These are phyloP conservation scores for Fistularia tabacaria DNA, from an alignment of 2,797 vertebrate genomes.

Conservation along the genomic window DNA sequence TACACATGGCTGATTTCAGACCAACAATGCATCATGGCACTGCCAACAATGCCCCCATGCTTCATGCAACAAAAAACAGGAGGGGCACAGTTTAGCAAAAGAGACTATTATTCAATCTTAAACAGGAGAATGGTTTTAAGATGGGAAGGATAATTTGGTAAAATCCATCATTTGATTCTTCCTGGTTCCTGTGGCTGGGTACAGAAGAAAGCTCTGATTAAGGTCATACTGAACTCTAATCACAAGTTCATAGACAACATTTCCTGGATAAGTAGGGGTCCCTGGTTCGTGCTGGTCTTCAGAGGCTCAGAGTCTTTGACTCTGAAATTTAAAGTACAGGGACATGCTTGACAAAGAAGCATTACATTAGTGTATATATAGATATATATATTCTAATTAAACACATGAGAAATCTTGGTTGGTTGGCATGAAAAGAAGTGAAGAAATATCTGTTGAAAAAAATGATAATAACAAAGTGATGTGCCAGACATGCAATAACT, in stretches of 20 bases:
- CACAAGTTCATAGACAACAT: slow-evolving; percentile 48
- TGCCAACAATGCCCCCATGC: slow-evolving; percentile 35
- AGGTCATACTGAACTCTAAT: slow-evolving; percentile 58
- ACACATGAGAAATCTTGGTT: too few relatives aligned
- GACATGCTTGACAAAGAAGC: too few relatives aligned
- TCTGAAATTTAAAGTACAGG: too few relatives aligned
- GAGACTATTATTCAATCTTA: slow-evolving; percentile 50
- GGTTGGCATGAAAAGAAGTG: too few relatives aligned
- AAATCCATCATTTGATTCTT: slow-evolving; percentile 51
- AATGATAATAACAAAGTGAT: too few relatives aligned
- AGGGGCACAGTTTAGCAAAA: slow-evolving; percentile 22
- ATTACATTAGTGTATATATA: too few relatives aligned
- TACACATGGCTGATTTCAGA: slow-evolving; percentile 33
- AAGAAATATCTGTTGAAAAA: too few relatives aligned
- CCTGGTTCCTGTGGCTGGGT: slow-evolving; percentile 52
- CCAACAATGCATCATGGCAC: slow-evolving; percentile 22
- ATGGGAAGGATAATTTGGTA: slow-evolving; percentile 38
- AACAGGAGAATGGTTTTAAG: slow-evolving; percentile 35
- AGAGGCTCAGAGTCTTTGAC: too few relatives aligned
- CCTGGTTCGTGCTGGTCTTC: too few relatives aligned
- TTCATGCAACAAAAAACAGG: slow-evolving; percentile 34
- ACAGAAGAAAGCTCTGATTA: slow-evolving; percentile 66
- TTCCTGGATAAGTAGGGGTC: slow-evolving; percentile 30
- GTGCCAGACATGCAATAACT: too few relatives aligned
- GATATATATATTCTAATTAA: too few relatives aligned